These are phyloP conservation scores for Isaurus tuberculatus DNA, from an alignment of 92 coral and sea anemone genomes.

Conservation along the genomic window DNA sequence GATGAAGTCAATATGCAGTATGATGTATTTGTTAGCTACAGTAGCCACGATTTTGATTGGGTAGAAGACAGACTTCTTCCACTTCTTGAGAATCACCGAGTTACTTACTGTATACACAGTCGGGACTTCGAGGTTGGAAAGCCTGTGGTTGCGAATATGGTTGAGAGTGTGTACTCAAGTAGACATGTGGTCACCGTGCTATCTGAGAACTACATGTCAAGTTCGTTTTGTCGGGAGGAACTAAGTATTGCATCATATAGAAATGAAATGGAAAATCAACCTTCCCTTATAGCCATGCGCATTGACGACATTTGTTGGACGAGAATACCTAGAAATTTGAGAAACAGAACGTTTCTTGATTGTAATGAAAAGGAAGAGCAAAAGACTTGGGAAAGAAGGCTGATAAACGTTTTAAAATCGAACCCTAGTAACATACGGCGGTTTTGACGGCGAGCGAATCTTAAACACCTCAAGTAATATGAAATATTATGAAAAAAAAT, in stretches of 20 bases:
- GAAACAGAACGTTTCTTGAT: slow-evolving; percentile 30
- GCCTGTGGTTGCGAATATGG: slow-evolving; percentile 62
- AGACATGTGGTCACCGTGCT: slow-evolving; percentile 18
- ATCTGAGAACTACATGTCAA: slow-evolving; percentile 37
- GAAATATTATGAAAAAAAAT: background rate
- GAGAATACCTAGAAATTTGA: slow-evolving; percentile 10
- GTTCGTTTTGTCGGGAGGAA: slow-evolving; percentile 35
- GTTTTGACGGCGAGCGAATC: background rate
- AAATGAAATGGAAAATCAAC: background rate
- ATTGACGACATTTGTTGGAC: slow-evolving; percentile 13
- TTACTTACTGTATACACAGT: slow-evolving; percentile 62
- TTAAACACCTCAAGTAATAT: background rate
- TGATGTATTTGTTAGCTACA: slow-evolving; percentile 57
- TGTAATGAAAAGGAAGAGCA: slow-evolving; percentile 23
- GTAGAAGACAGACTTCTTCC: slow-evolving; percentile 49
- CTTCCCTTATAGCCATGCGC: slow-evolving; percentile 25
- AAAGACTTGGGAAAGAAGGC: slow-evolving; percentile 9
- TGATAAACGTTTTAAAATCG: slow-evolving; percentile 7
- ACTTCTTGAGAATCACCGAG: slow-evolving; percentile 44
- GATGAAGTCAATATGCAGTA: background rate
- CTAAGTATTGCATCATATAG: slow-evolving; percentile 21
- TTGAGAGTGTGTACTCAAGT: slow-evolving; percentile 57
- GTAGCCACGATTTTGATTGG: slow-evolving; percentile 58
- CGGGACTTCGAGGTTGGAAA: slow-evolving; percentile 65
- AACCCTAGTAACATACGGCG: background rate